Conservation (phyloP, 2,888 invertebrate genomes). For the Megamerina dolium region DNA sequence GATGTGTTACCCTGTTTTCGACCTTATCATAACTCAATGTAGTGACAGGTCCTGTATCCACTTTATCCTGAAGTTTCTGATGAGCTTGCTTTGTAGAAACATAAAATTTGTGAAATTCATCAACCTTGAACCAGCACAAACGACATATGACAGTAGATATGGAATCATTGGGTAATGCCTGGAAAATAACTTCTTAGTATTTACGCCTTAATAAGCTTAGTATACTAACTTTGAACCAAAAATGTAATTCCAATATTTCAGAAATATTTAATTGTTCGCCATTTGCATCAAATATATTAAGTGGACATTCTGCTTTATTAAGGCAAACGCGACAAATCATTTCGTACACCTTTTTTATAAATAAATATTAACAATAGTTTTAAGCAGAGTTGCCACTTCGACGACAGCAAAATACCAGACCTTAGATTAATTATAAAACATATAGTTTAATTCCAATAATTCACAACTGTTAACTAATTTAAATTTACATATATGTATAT, state of each 20-base stretch:
- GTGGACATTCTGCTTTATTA: constrained; percentile 32
- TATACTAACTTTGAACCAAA: constrained; percentile 39
- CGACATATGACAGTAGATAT: constrained; percentile 38
- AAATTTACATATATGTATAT: no score
- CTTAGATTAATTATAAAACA: no score
- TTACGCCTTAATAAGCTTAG: neutral
- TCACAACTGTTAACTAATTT: no score
- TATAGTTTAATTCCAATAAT: no score
- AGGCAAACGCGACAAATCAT: constrained; percentile 41
- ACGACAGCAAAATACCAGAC: no score
- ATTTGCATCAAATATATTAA: constrained; percentile 36
- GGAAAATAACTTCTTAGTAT: neutral
- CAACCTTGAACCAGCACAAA: constrained; percentile 43
- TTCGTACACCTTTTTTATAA: no score
- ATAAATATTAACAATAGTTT: no score
- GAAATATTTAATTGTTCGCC: constrained; percentile 33
- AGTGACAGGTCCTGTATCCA: constrained; percentile 3
- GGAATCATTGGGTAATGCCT: constrained; percentile 37
- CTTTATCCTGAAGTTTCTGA: constrained; percentile 20
- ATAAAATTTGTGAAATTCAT: constrained; percentile 43
- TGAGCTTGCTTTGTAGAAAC: constrained; percentile 41
- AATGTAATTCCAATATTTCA: constrained; percentile 39
- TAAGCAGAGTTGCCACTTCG: no score
- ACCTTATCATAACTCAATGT: no score
- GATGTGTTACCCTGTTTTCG: neutral